Conservation (phyloP, 2,113 vertebrate species). For the Bubo bubo region DNA sequence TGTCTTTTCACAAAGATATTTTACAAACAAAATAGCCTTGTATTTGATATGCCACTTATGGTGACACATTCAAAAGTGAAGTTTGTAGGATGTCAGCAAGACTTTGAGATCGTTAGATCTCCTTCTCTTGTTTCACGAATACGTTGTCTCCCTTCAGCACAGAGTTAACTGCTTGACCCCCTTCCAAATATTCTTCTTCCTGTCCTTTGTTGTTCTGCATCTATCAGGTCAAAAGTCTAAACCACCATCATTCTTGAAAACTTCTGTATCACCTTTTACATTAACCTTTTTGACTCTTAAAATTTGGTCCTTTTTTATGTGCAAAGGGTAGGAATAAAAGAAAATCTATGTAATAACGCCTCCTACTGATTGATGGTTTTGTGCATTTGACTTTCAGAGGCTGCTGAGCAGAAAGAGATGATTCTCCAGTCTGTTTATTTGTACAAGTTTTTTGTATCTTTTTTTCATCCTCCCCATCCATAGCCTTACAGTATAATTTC, state of each 20-base stretch:
- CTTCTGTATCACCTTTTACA: not conserved
- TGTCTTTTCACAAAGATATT: not conserved
- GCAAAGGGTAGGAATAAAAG: not conserved
- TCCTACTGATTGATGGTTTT: not conserved
- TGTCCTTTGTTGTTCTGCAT: not conserved
- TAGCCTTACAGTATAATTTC: constrained; percentile 40
- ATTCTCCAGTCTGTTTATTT: constrained; percentile 48
- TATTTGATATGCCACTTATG: not conserved
- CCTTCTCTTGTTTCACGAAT: not conserved
- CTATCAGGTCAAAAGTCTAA: not conserved
- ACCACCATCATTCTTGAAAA: not conserved
- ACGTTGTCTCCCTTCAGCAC: not conserved
- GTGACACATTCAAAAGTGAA: not conserved
- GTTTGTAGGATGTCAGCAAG: not conserved
- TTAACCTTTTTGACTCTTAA: not conserved
- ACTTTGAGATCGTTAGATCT: not conserved
- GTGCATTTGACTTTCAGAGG: not conserved
- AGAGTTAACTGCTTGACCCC: not conserved
- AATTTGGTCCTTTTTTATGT: not conserved
- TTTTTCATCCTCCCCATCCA: constrained; percentile 21
- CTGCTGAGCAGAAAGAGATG: not conserved
- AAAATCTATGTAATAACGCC: not conserved
- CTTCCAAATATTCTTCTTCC: not conserved
- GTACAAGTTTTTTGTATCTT: not conserved
- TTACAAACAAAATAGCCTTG: not conserved